Conservation (phyloP, 1,140 invertebrate species). For the Drosophila sechellia region DNA sequence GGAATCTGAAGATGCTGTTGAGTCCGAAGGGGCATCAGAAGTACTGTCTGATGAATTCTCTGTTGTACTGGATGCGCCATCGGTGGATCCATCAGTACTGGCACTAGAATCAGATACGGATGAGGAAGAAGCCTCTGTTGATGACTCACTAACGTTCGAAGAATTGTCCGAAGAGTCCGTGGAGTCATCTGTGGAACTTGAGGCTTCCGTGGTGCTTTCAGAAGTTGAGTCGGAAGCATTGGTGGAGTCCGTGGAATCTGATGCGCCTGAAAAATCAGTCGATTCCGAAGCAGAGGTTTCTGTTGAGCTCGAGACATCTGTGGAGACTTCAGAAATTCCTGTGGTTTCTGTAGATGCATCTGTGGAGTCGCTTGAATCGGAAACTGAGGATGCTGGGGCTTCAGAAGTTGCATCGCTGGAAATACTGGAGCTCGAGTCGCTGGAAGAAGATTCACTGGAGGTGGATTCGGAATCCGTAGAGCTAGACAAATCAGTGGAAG, state of each 20-base stretch:
- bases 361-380: slow-evolving; percentile 48
- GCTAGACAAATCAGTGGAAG: slow-evolving; percentile 28
- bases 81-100: slow-evolving; percentile 19
- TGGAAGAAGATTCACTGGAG: slow-evolving; percentile 35
- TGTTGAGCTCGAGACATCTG: slow-evolving; percentile 27
- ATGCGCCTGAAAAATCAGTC: slow-evolving; percentile 10
- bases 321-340: slow-evolving; percentile 16
- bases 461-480: slow-evolving; percentile 26
- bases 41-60: slow-evolving; percentile 44
- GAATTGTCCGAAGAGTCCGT: slow-evolving; percentile 52
- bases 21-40: slow-evolving; percentile 44
- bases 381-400: slow-evolving; percentile 9
- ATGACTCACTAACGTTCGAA: slow-evolving; percentile 21
- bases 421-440: slow-evolving; percentile 21
- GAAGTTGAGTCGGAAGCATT: slow-evolving; percentile 17
- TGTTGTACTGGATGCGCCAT: slow-evolving; percentile 44
- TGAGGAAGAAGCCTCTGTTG: slow-evolving; percentile 27
- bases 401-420: slow-evolving; percentile 42
- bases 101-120: slow-evolving; percentile 17
- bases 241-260: slow-evolving; percentile 36
- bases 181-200: slow-evolving; percentile 36
- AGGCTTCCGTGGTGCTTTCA: slow-evolving; percentile 15
- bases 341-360: slow-evolving; percentile 40
- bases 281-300: slow-evolving; percentile 5
- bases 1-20: slow-evolving; percentile 49